Conservation (phyloP, 2,797 vertebrate species). For the Trachurus trachurus region DNA sequence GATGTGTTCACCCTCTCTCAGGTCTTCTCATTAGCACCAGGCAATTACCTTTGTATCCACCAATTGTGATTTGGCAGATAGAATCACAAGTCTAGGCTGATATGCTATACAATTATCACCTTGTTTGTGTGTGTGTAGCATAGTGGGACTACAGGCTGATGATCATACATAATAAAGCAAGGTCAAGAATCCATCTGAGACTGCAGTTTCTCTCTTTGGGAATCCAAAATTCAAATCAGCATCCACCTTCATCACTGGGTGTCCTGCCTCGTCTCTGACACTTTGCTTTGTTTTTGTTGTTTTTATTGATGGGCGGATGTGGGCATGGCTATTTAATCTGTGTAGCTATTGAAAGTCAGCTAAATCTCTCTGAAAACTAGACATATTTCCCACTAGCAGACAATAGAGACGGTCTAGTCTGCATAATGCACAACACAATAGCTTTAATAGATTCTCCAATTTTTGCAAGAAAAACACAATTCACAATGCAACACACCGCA, state of each 20-base stretch:
- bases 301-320: background rate
- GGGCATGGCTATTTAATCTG: background rate
- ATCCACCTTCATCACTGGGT: background rate
- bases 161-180: constrained; percentile 13
- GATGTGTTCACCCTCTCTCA: constrained; percentile 30
- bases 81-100: constrained; percentile 11
- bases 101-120: constrained; percentile 6
- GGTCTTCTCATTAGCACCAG: constrained; percentile 31
- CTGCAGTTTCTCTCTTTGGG: background rate
- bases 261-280: background rate
- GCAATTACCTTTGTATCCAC: constrained; percentile 43
- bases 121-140: background rate
- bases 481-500: background rate
- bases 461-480: background rate
- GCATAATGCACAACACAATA: background rate
- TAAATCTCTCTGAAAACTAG: background rate
- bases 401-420: constrained; percentile 3
- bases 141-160: background rate
- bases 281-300: background rate
- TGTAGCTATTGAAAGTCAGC: constrained; percentile 11
- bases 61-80: constrained; percentile 35
- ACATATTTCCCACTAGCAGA: background rate
- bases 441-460: constrained; percentile 14
- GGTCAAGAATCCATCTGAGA: constrained; percentile 11
- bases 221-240: constrained; percentile 4